A percentile compares a stretch with the other conserved stretches of the same genome.
Conservation (phyloP, 2,888 invertebrate species). For the Ceriagrion tenellum region DNA sequence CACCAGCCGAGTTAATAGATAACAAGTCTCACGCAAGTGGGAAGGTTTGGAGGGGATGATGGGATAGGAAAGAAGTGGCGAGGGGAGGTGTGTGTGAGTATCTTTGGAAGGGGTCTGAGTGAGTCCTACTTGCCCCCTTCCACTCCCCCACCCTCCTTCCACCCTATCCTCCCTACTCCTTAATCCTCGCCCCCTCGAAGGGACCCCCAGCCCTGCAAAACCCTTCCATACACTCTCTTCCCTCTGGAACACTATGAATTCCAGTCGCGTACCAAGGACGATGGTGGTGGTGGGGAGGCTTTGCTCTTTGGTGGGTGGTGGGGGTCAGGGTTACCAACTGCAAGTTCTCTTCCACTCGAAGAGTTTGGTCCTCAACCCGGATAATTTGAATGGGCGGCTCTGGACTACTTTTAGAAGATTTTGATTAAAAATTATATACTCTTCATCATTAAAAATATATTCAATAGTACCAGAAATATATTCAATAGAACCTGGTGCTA, state of each 20-base stretch:
- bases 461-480: too few species aligned
- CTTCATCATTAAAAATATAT: too few species aligned
- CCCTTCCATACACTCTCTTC: not conserved
- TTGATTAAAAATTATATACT: too few species aligned
- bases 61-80: too few species aligned
- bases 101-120: not conserved
- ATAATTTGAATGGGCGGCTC: too few species aligned
- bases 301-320: too few species aligned
- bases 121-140: not conserved
- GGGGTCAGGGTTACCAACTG: too few species aligned
- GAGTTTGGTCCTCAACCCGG: too few species aligned
- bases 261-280: conserved; percentile 49
- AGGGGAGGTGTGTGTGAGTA: not conserved
- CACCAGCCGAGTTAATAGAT: conserved; percentile 61
- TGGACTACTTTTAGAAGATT: too few species aligned
- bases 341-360: too few species aligned
- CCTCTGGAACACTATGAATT: conserved; percentile 24
- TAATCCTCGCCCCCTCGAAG: too few species aligned
- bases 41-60: not conserved
- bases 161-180: not conserved
- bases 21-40: conserved; percentile 51
- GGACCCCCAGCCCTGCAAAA: not conserved
- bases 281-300: not conserved
- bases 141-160: not conserved
- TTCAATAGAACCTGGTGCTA: too few species aligned